These are phyloP conservation scores for Clarias gariepinus DNA, from an alignment of 2,113 vertebrate genomes.

Conservation along the genomic window DNA sequence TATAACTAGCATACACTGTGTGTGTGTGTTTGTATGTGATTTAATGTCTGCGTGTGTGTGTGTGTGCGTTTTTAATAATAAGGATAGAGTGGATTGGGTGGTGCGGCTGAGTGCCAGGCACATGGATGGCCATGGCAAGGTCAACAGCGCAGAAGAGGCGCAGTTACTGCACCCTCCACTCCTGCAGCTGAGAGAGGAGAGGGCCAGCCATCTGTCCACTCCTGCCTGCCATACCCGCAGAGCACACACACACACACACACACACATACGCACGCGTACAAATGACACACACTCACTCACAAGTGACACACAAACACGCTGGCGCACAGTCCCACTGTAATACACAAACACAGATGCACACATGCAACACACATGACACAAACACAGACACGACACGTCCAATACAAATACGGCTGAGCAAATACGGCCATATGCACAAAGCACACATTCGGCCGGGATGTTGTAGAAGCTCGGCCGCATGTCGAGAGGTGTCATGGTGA, in stretches of 20 bases:
- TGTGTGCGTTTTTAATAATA: constrained; percentile 67
- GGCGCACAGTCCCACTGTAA: constrained; percentile 5
- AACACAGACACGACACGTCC: constrained; percentile 13
- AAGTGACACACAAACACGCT: constrained; percentile 8
- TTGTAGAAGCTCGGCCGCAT: neutral
- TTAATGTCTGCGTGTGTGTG: constrained; percentile 34
- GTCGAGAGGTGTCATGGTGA: neutral
- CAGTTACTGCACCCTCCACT: constrained; percentile 76
- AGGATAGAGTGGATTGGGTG: constrained; percentile 77
- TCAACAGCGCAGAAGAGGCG: constrained; percentile 80
- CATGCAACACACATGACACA: constrained; percentile 14
- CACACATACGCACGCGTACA: neutral
- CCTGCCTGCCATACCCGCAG: constrained; percentile 79
- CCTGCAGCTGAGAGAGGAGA: constrained; percentile 76
- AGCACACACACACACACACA: constrained; percentile 60
- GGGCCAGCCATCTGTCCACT: constrained; percentile 80
- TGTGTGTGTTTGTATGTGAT: neutral
- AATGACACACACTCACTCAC: neutral
- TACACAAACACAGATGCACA: constrained; percentile 26
- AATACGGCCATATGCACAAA: constrained; percentile 17
- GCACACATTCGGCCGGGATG: neutral
- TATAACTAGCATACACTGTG: too few relatives aligned
- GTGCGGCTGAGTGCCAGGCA: constrained; percentile 76
- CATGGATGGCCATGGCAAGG: constrained; percentile 80
- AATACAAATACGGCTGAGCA: constrained; percentile 22